Base-by-base conservation (phyloP, 2,888 invertebrate genomes). In the Drosophila acutilabella region DNA sequence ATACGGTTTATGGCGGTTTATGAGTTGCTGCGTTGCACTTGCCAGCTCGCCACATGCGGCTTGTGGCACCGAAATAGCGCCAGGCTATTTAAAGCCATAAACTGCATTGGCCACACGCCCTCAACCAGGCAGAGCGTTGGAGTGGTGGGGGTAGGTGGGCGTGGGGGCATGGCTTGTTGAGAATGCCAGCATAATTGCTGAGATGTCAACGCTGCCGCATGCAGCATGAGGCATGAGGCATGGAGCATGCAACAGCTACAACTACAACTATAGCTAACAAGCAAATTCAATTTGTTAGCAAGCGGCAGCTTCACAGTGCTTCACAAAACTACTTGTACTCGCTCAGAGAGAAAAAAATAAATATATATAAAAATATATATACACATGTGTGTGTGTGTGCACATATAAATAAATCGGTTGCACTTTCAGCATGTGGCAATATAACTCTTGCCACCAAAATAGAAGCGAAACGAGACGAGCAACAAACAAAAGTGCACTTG, bases 381-480 rank as follows among this genome's bases (percentile, higher is more conserved):
- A 8, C 2, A 8, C 7, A 7, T 26, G 7, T 60, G 58, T 41
- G 13, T 56, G 36, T 58, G 44, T 54, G 51, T 67, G 44, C 64
- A 58, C 48, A 51, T 64, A 86, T 79, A 82, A 82, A 85, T 86
- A 84, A 81, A 81, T 75, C 80, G 75, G 42, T 69, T 64, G 80
- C 75, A 73, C 64, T 78, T 73, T 45, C 78, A 71, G 84, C 86
- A 84, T 86, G 88, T 81, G 87, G 82, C 84, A 83, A 67, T 59
- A 65, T 50, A 71, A 66, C 54, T 56, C 51, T 30, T 20, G 51
- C 50, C 41, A 66, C 50, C 52, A 16, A 62, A 44, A 70, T 51
- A 64, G 48, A 42, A 60, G 14, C 57, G 30, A 56, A 38, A 23
- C 38, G 38, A 48, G 18, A 14, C 41, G 44, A 48, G 40, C 56